Evolutionary conservation across 2,113 vertebrate species (phyloP).

Genomic region (Boleophthalmus pectinirostris): DNA sequence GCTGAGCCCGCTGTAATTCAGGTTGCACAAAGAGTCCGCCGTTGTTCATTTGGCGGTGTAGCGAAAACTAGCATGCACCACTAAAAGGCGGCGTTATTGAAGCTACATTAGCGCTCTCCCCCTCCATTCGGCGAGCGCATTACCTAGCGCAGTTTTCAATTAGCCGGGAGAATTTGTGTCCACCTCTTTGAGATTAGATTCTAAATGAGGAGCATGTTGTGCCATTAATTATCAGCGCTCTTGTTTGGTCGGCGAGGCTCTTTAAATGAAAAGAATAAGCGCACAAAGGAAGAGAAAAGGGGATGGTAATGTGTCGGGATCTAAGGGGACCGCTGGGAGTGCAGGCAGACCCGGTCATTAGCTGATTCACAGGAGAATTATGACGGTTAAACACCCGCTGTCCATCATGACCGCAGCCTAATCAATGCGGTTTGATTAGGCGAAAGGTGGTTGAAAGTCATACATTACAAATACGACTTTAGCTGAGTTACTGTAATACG

Average conservation of each 20-base stretch:
- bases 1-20: slow-evolving; percentile 15
- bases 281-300: slow-evolving; percentile 2
- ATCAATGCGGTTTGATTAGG: background rate
- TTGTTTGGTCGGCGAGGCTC: slow-evolving; percentile 60
- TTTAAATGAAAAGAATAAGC: slow-evolving; percentile 26
- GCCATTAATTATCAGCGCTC: slow-evolving; percentile 73
- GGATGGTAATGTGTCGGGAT: slow-evolving; percentile 33
- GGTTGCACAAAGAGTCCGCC: slow-evolving; percentile 14
- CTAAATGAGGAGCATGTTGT: slow-evolving; percentile 76
- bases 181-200: slow-evolving; percentile 75
- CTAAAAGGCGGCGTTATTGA: slow-evolving; percentile 37
- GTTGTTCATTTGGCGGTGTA: slow-evolving; percentile 23
- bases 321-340: slow-evolving; percentile 17
- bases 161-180: slow-evolving; percentile 72
- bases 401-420: background rate
- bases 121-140: slow-evolving; percentile 57
- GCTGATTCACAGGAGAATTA: slow-evolving; percentile 17
- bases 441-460: no score
- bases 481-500: no score
- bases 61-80: slow-evolving; percentile 17
- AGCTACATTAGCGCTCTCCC: slow-evolving; percentile 32
- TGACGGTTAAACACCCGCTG: slow-evolving; percentile 27
- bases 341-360: slow-evolving; percentile 41
- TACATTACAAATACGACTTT: no score
- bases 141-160: slow-evolving; percentile 69